Base-by-base conservation (phyloP, 1,140 invertebrate genomes). In the Drosophila funebris region DNA sequence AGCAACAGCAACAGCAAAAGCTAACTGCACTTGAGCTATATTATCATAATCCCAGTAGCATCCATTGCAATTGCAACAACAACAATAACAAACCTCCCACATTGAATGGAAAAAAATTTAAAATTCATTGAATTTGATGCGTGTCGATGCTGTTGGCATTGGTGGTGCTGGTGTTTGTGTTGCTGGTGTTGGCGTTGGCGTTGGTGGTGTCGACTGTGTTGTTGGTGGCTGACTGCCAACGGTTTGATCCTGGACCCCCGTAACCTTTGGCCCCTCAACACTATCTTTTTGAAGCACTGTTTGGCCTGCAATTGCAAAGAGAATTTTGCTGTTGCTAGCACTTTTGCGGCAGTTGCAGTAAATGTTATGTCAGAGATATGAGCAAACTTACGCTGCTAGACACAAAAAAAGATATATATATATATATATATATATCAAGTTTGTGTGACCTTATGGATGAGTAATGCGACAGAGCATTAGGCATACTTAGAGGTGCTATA, bases 21-120 rank as follows among this genome's bases (percentile, higher is more conserved):
- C 78, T 83, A 82, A 82, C 79, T 83, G 79, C 79, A 82, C 79
- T 82, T 83, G 79, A 83, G 79, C 79, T 78, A 78, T 67, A 82
- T 82, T 82, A 82, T 83, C 79, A 82, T 82, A 82, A 82, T 82
- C 79, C 79, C 66, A 71, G 53, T 63, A 57, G 71, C 72, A 79
- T 76, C 68, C 69, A 78, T 69, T 79, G 57, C 33, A 57, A 36
- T 68, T 14, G 13, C 37, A 60, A 18, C 78, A 64, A 20, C 77
- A 67, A 41, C 39, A 60, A 54, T 62, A 58, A 29, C 74, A 36
- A 44, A 54, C 27, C 2, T 18, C 27, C 16, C 18, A 41, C 43
- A 31, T 48, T 33, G 4, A 22, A 52, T 14, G 44, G 11, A 72
- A 29, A 56, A 72, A 74, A 83, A 78, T 82, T 78, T 83, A 74